Evolutionary conservation across 2,888 invertebrate species (phyloP), one percentile per base, ranked within the genome.

Genomic region (Phorcus lineatus): DNA sequence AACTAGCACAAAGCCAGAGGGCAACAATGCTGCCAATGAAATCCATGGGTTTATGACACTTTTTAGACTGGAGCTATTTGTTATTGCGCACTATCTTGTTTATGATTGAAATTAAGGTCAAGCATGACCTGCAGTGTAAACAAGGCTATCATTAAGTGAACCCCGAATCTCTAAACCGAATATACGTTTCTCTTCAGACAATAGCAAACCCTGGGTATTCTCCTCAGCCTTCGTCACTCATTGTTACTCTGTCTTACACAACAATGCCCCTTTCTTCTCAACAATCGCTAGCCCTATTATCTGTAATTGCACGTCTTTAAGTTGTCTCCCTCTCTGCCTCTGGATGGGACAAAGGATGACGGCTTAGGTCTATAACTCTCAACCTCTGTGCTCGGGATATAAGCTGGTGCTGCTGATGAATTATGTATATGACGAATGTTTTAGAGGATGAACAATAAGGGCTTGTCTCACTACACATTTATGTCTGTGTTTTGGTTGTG

Each of bases 121-220:
- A 19, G 70, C 40, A n/a, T n/a, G 36, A 31, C 19, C 28, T 70
- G 40, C 19, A 17, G 70, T 70, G 19, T 36, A 70, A 36, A 36
- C 70, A 70, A 31, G 40, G 36, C 70, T 70, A 70, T 70, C 70
- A 70, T 70, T 70, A 70, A 70, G 11, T 19, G 24, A 70, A 36
- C 40, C 36, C 6, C 4, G 36, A 70, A 36, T 40, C 19, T 36
- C 28, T 70, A 70, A 36, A 70, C 70, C 17, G 19, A 36, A 40
- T 31, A 36, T 70, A 36, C 31, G 40, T 36, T n/a, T 11, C 36
- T 36, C 31, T 70, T 31, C 36, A 36, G 70, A 70, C 70, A 70
- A 70, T n/a, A 19, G 36, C 70, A 17, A 62, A 40, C 70, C 36
- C 13, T 17, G 70, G 19, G 31, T 36, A 36, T 24, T 36, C 28